These are phyloP conservation scores for Sorex maritimensis DNA, from an alignment of 2,797 vertebrate genomes.

Conservation along the genomic window DNA sequence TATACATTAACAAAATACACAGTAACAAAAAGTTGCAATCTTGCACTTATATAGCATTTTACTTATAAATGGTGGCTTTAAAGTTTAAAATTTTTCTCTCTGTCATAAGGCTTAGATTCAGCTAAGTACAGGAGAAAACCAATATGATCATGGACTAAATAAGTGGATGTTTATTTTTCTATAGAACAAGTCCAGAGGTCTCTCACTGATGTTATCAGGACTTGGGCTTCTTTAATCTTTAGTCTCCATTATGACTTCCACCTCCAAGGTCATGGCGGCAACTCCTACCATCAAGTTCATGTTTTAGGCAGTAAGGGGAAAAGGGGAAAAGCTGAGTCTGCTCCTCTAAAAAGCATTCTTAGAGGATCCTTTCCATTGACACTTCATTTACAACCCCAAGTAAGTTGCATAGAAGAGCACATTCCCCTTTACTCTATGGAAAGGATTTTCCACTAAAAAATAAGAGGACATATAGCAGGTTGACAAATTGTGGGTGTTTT, in stretches of 20 bases:
- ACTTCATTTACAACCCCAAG: neutral
- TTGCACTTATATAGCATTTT: conserved; percentile 44
- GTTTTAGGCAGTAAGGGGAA: conserved; percentile 9
- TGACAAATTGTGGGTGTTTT: conserved; percentile 6
- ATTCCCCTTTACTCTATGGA: neutral
- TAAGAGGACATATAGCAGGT: neutral
- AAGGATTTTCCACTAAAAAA: conserved; percentile 24
- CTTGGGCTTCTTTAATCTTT: neutral
- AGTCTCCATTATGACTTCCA: neutral
- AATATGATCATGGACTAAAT: neutral
- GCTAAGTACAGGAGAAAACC: conserved; percentile 34
- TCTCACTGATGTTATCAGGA: neutral
- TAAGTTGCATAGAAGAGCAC: neutral
- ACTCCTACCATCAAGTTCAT: neutral
- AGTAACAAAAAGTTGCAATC: conserved; percentile 47
- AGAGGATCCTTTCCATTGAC: neutral
- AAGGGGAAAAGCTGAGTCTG: neutral
- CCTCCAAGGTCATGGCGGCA: neutral
- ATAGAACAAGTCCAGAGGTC: neutral
- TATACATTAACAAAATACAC: neutral
- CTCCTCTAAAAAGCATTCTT: neutral
- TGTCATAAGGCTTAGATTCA: conserved; percentile 38
- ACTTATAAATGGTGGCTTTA: conserved; percentile 64
- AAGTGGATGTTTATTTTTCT: conserved; percentile 55
- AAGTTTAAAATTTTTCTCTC: conserved; percentile 51